These are phyloP conservation scores for Pseudotriccus pelzelni DNA, from an alignment of 2,797 vertebrate genomes.

Conservation along the genomic window DNA sequence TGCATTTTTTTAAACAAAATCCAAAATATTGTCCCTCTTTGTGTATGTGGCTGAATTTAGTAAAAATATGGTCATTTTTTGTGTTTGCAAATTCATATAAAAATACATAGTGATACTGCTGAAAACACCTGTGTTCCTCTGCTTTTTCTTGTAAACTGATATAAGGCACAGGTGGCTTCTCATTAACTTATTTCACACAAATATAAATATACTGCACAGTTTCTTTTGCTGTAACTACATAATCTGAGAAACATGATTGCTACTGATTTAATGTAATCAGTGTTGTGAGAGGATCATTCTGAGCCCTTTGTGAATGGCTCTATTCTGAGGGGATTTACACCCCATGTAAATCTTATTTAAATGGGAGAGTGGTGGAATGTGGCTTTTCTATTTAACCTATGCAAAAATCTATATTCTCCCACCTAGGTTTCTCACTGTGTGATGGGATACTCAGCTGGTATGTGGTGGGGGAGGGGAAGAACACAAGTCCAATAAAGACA, in stretches of 20 bases:
- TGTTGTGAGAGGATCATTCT: constrained; percentile 48
- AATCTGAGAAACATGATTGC: constrained; percentile 66
- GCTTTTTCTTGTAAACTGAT: constrained; percentile 42
- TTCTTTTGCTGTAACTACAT: constrained; percentile 60
- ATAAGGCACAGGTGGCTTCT: constrained; percentile 68
- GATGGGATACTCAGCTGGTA: constrained; percentile 45
- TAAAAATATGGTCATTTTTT: constrained; percentile 49
- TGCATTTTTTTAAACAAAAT: neutral
- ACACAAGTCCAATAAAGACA: constrained; percentile 32
- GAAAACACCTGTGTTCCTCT: constrained; percentile 68
- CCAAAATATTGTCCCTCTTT: constrained; percentile 29
- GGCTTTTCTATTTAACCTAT: constrained; percentile 66
- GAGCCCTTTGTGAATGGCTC: constrained; percentile 58
- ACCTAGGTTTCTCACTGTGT: constrained; percentile 44
- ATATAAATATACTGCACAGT: constrained; percentile 67
- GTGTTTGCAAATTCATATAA: constrained; percentile 56
- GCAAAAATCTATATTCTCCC: constrained; percentile 64
- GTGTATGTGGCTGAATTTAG: constrained; percentile 19
- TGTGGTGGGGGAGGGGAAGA: neutral
- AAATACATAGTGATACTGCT: constrained; percentile 18
- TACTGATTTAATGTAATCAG: constrained; percentile 69
- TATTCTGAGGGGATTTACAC: constrained; percentile 65
- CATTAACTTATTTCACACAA: constrained; percentile 75
- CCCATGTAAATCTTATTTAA: constrained; percentile 72
- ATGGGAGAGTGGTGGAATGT: constrained; percentile 60